Base-by-base conservation (phyloP, 2,888 invertebrate species). In the Ceraclea dissimilis region DNA sequence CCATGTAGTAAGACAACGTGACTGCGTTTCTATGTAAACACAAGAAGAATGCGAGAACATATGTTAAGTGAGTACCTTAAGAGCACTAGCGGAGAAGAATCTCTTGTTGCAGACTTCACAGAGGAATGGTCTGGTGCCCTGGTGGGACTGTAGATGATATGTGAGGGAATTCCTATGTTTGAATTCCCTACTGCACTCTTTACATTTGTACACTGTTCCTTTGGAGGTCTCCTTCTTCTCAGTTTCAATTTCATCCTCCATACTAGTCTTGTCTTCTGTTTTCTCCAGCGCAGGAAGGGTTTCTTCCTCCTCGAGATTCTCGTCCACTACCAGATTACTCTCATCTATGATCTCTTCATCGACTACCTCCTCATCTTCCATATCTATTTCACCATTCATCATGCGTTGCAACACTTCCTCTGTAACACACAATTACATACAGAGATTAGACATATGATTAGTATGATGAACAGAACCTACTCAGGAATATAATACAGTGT, bases 21-120 rank as follows among this genome's bases (percentile, higher is more conserved):
- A n/a, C n/a, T 54, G 11, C 31, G 6, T 31, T 11, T 31, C 11
- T 31, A 8, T 31, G 26, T 2, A 31, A 31, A 11, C 31, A 31
- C 31, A 6, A 31, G 11, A 31, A 31, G 11, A 31, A 31, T 31
- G 31, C 11, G 31, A n/a, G n/a, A n/a, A n/a, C n/a, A n/a, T n/a
- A n/a, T n/a, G n/a, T n/a, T n/a, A n/a, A n/a, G n/a, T n/a, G n/a
- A n/a, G n/a, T 63, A 87, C 89, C 78, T 89, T 91, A 6, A 92
- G 74, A 2, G 92, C 91, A 62, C 86, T 85, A 1, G 83, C 80
- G 0, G 91, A 90, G 66, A 89, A 91, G 71, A 93, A 93, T 46
- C 85, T 83, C 70, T 91, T 90, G 8, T 86, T 87, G 65, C 93
- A 93, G 16, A 84, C 82, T 56, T 85, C 81, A 66, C 93, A 93